Percentiles rank a stretch among this genome's conserved stretches.
Evolutionary conservation across 2,888 invertebrate genomes (phyloP).

Genomic region (Drosophila tripunctata): DNA sequence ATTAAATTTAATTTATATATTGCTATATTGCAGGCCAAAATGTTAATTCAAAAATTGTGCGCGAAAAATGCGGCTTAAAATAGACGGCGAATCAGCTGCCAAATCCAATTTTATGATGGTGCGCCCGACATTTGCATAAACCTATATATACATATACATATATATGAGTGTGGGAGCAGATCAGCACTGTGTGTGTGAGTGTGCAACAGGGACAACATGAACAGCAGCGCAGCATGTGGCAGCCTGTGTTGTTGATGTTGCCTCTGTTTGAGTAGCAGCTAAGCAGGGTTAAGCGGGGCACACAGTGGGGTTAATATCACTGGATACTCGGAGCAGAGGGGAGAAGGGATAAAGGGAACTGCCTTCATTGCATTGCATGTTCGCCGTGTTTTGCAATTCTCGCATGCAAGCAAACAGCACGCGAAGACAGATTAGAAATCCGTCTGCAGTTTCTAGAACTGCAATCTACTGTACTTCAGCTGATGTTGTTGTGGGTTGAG

Average conservation of each 20-base stretch:
- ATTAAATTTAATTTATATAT: slow-evolving; percentile 67
- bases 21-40: slow-evolving; percentile 44
- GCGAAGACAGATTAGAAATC: slow-evolving; percentile 77
- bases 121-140: slow-evolving; percentile 62
- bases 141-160: slow-evolving; percentile 25
- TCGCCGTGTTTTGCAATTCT: slow-evolving; percentile 68
- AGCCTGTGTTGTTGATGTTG: slow-evolving; percentile 54
- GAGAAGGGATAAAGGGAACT: not conserved
- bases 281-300: slow-evolving; percentile 5
- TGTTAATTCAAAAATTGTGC: slow-evolving; percentile 52
- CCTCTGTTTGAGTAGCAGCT: slow-evolving; percentile 23
- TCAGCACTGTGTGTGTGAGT: slow-evolving; percentile 20
- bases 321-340: not conserved
- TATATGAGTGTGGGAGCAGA: slow-evolving; percentile 23
- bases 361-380: slow-evolving; percentile 62
- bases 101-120: slow-evolving; percentile 78
- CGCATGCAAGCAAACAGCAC: slow-evolving; percentile 74
- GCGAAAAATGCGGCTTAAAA: slow-evolving; percentile 68
- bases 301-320: slow-evolving; percentile 1
- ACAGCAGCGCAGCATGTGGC: slow-evolving; percentile 70
- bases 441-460: slow-evolving; percentile 45
- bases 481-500: slow-evolving; percentile 9
- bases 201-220: slow-evolving; percentile 36
- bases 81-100: slow-evolving; percentile 76
- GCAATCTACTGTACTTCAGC: not conserved